A percentile compares a stretch with the other conserved stretches of the same genome.
phyloP scores from a whole-genome alignment of 2,113 vertebrate species.

The Grus americana region DNA sequence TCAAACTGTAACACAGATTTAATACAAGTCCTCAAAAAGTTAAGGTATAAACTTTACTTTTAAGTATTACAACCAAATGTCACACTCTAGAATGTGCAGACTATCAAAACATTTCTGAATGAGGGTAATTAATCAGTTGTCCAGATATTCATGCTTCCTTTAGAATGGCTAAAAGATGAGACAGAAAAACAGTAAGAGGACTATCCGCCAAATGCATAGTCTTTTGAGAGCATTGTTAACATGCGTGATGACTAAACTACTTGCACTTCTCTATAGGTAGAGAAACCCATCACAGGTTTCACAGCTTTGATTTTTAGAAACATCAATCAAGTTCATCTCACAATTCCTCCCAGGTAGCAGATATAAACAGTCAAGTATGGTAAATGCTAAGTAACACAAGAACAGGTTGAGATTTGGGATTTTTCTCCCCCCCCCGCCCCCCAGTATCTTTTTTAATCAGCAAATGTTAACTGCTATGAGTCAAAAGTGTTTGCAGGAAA shows the following conservation, averaged over 20 bases:
- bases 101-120: neutral
- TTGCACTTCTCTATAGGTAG: neutral
- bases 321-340: neutral
- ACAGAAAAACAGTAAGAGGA: neutral
- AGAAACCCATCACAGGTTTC: neutral
- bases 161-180: neutral
- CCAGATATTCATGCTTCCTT: neutral
- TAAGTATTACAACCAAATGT: neutral
- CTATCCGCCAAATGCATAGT: neutral
- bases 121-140: neutral
- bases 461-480: neutral
- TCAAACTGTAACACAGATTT: neutral
- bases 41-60: neutral
- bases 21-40: neutral
- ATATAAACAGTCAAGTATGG: neutral
- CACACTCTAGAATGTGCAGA: neutral
- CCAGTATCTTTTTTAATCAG: neutral
- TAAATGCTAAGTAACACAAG: neutral
- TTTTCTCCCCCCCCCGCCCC: accelerated
- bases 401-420: neutral
- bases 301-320: neutral
- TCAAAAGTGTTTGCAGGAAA: neutral
- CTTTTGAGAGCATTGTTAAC: neutral
- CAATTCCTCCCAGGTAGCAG: neutral
- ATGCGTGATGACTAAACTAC: neutral